Evolutionary conservation across 2,797 vertebrate species (phyloP).

Genomic region (Muscicapa comitata): DNA sequence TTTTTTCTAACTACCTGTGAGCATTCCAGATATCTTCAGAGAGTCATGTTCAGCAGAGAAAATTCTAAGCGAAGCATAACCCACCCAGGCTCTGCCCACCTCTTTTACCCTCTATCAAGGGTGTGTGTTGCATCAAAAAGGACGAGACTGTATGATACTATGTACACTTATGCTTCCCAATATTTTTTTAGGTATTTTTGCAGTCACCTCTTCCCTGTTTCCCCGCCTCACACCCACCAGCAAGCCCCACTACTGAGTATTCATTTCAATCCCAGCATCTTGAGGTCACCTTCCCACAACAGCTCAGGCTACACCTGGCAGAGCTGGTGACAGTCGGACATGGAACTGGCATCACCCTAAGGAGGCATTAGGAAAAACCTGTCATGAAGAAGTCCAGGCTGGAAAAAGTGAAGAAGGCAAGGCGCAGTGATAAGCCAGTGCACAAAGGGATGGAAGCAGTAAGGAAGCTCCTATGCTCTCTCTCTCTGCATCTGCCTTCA

Average conservation of each 20-base stretch:
- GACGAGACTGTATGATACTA: not conserved
- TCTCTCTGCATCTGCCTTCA: not conserved
- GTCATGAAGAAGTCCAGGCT: not conserved
- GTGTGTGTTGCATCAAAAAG: rapidly evolving
- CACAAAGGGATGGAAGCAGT: not conserved
- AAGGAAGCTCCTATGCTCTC: not conserved
- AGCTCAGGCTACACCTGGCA: not conserved
- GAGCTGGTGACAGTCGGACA: not conserved
- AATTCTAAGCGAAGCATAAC: not conserved
- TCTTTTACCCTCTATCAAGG: not conserved
- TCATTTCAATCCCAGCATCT: not conserved
- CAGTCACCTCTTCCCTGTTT: not conserved
- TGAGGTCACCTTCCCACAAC: not conserved
- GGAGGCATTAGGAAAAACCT: not conserved
- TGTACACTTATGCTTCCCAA: rapidly evolving
- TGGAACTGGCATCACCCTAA: not conserved
- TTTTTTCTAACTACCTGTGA: not conserved
- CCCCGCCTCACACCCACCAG: not conserved
- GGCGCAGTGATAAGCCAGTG: not conserved
- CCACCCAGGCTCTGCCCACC: not conserved
- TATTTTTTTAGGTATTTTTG: not conserved
- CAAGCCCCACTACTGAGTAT: not conserved
- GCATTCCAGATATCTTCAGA: not conserved
- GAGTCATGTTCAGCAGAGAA: not conserved
- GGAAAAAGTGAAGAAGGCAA: not conserved